A percentile compares a stretch with the other conserved stretches of the same genome.
These are phyloP conservation scores for Myotis myotis DNA, from an alignment of 2,797 vertebrate species.

Conservation along the genomic window DNA sequence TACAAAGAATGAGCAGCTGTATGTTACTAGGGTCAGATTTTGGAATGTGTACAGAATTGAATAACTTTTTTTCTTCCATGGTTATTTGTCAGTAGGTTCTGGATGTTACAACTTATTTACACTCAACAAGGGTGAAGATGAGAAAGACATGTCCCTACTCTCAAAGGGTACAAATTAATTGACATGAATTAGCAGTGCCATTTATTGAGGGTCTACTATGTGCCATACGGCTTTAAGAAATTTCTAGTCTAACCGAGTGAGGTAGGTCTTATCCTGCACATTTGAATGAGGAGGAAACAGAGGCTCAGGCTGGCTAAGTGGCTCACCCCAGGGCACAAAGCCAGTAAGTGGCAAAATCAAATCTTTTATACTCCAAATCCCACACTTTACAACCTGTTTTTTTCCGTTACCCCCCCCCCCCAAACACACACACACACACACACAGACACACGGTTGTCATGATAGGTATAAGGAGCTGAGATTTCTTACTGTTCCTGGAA, in stretches of 20 bases:
- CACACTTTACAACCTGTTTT: background rate
- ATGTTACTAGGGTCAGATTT: background rate
- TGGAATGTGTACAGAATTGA: background rate
- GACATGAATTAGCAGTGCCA: background rate
- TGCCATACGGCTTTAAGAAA: background rate
- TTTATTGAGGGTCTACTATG: background rate
- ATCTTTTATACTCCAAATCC: background rate
- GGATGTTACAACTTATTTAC: background rate
- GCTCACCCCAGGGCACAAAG: background rate
- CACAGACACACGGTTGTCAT: background rate
- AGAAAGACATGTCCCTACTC: background rate
- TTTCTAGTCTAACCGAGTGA: background rate
- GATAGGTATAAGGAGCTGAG: background rate
- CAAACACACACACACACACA: background rate
- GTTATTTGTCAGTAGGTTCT: background rate
- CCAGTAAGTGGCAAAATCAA: background rate
- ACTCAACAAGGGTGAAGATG: background rate
- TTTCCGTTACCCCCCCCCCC: background rate
- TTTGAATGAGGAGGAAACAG: background rate
- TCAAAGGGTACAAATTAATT: background rate
- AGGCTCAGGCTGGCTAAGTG: background rate
- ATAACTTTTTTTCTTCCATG: background rate
- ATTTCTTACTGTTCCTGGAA: background rate
- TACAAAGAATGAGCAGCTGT: constrained; percentile 64
- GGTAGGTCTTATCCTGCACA: background rate